These are phyloP conservation scores for Meloidogyne chitwoodi DNA, from an alignment of 1,140 invertebrate species.

Conservation along the genomic window DNA sequence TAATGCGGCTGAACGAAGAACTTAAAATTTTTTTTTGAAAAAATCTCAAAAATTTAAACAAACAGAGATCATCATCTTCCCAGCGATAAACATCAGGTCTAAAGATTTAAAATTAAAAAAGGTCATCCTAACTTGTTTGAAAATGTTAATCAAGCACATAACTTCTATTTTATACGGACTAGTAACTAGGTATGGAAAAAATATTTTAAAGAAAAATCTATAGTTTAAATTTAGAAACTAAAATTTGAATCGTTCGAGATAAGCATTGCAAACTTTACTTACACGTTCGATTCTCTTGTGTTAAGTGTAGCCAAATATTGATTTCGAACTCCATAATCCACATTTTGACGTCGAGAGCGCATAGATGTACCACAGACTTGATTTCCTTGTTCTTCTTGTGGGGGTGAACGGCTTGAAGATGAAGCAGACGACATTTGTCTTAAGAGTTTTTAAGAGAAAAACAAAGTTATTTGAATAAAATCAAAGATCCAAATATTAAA, in stretches of 20 bases:
- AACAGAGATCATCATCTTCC: slow-evolving; percentile 24
- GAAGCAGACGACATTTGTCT: slow-evolving; percentile 1
- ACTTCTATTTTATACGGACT: too few relatives aligned
- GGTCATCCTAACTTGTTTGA: neutral
- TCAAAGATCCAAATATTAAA: neutral
- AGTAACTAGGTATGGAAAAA: too few relatives aligned
- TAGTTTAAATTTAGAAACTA: too few relatives aligned
- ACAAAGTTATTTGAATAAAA: neutral
- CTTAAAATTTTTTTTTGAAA: slow-evolving; percentile 11
- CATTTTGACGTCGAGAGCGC: slow-evolving; percentile 13
- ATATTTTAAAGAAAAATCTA: too few relatives aligned
- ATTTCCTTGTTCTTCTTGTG: neutral
- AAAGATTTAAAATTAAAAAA: neutral
- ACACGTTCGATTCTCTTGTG: neutral
- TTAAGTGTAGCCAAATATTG: neutral
- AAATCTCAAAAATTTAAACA: neutral
- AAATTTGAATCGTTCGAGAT: too few relatives aligned
- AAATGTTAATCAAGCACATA: neutral
- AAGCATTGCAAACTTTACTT: neutral
- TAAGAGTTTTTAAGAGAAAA: neutral
- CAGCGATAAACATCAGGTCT: slow-evolving; percentile 10
- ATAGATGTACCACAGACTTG: neutral
- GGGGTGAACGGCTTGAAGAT: neutral
- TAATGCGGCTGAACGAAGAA: slow-evolving; percentile 36
- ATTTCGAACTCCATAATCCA: slow-evolving; percentile 13